Conservation (phyloP, 2,797 vertebrate species). For the Perodicticus potto region DNA sequence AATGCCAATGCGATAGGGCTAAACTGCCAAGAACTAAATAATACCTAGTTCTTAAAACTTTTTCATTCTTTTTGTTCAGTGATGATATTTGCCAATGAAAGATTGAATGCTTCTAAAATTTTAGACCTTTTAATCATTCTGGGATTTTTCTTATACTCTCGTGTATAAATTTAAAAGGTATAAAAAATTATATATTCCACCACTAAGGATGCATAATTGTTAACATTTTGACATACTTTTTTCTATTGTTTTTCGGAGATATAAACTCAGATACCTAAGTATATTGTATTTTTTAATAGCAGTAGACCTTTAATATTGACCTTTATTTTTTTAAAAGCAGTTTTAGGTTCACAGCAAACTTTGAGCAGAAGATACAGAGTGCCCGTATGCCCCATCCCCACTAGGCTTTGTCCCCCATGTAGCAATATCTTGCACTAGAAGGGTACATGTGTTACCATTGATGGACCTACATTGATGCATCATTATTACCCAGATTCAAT, state of each 20-base stretch:
- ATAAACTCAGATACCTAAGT: neutral
- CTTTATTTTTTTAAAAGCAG: neutral
- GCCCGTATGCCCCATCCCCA: neutral
- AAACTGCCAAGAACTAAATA: neutral
- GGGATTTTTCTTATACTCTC: neutral
- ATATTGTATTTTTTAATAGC: constrained; percentile 19
- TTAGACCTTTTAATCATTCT: neutral
- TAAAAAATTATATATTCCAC: neutral
- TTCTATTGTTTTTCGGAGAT: constrained; percentile 4
- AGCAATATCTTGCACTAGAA: neutral
- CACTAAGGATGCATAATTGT: neutral
- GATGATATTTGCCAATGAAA: constrained; percentile 36
- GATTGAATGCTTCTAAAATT: neutral
- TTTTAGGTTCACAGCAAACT: neutral
- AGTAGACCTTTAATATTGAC: neutral
- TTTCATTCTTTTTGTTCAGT: neutral
- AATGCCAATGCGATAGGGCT: neutral
- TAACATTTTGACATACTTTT: constrained; percentile 3
- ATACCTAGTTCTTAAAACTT: neutral
- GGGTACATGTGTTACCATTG: neutral
- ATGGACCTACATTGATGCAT: neutral
- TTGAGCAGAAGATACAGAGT: neutral
- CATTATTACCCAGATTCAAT: neutral
- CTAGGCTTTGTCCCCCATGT: neutral
- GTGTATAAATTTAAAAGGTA: neutral